These are phyloP conservation scores for Drosophila basisetae DNA, from an alignment of 2,888 invertebrate genomes.

Conservation along the genomic window DNA sequence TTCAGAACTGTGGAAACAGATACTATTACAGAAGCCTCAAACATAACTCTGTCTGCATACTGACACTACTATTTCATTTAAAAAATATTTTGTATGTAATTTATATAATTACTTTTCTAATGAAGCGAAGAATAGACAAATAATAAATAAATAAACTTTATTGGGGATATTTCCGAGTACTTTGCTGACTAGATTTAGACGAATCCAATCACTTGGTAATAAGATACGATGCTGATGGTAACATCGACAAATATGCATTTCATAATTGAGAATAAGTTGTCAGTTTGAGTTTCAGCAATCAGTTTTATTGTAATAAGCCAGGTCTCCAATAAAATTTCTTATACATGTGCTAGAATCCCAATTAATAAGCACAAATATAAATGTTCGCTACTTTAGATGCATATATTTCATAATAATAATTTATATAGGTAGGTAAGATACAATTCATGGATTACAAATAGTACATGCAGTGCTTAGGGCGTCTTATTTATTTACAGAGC, in stretches of 20 bases:
- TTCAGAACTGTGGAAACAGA: neutral
- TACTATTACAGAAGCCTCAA: no score
- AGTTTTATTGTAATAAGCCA: neutral
- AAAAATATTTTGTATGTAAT: neutral
- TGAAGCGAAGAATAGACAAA: neutral
- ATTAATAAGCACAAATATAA: neutral
- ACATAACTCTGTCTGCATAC: neutral
- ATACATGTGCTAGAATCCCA: neutral
- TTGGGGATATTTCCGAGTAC: neutral
- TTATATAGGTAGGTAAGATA: constrained; percentile 71
- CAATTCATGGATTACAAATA: constrained; percentile 68
- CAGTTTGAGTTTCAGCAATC: neutral
- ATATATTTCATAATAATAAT: constrained; percentile 69
- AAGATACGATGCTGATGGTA: neutral
- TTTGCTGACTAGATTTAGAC: neutral
- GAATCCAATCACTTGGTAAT: no score
- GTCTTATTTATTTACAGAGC: constrained; percentile 64
- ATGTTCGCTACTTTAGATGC: constrained; percentile 34
- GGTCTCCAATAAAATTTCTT: neutral
- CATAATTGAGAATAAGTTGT: neutral
- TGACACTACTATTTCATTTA: neutral
- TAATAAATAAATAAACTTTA: neutral
- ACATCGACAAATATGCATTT: neutral
- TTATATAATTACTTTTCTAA: neutral
- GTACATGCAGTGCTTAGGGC: constrained; percentile 60